These are phyloP conservation scores for Cephus pygmeus DNA, from an alignment of 2,888 invertebrate genomes.

Conservation along the genomic window DNA sequence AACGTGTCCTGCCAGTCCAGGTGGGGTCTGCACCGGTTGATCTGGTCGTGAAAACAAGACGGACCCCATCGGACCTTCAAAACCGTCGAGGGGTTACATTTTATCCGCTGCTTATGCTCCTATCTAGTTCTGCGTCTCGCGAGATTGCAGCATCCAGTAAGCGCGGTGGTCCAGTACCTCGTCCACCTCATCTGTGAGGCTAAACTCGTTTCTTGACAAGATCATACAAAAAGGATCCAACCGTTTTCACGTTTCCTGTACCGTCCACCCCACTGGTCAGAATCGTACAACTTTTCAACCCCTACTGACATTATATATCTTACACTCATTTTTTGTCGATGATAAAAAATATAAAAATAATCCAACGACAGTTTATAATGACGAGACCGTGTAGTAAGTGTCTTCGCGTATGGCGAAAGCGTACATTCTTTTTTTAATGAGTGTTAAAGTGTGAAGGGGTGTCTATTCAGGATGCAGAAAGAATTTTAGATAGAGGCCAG, in stretches of 20 bases:
- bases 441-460: not conserved
- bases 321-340: not conserved
- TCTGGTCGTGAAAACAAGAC: conserved; percentile 54
- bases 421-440: not conserved
- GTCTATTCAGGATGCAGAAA: not conserved
- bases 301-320: not conserved
- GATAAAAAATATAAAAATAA: not conserved
- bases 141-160: conserved; percentile 37
- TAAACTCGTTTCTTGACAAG: not conserved
- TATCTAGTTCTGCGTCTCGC: conserved; percentile 8
- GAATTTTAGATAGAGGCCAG: not conserved
- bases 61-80: conserved; percentile 37
- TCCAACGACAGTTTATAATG: not conserved
- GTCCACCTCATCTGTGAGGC: not conserved
- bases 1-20: conserved; percentile 47
- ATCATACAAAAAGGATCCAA: not conserved
- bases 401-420: not conserved
- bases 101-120: not conserved
- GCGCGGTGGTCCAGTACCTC: conserved; percentile 31
- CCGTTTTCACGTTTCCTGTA: not conserved
- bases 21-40: conserved; percentile 64
- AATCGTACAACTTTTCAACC: not conserved
- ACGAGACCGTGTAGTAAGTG: not conserved
- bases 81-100: conserved; percentile 23
- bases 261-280: not conserved